These are phyloP conservation scores for Cheilosia vulpina DNA, from an alignment of 2,888 invertebrate species.

Conservation along the genomic window DNA sequence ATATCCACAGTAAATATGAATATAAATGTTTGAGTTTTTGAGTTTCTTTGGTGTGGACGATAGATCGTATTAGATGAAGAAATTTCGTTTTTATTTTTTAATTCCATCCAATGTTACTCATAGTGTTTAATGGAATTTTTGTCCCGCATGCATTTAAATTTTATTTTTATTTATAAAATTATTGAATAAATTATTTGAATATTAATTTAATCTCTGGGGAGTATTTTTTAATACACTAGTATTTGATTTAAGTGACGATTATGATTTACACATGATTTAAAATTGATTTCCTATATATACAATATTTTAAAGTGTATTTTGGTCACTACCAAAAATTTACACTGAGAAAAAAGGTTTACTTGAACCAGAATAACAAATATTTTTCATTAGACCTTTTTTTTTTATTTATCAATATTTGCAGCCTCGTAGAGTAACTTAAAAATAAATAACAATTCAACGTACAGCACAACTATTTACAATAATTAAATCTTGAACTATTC, in stretches of 20 bases:
- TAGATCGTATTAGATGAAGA: constrained; percentile 37
- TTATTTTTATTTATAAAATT: constrained; percentile 57
- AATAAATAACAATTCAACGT: constrained; percentile 82
- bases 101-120: not conserved
- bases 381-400: constrained; percentile 7
- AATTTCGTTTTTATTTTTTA: constrained; percentile 3
- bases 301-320: constrained; percentile 65
- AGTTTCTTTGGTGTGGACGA: constrained; percentile 72
- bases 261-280: constrained; percentile 55
- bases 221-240: constrained; percentile 65
- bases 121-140: constrained; percentile 7
- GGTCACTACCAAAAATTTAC: constrained; percentile 47
- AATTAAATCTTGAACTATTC: constrained; percentile 48
- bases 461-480: constrained; percentile 64
- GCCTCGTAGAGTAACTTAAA: constrained; percentile 83
- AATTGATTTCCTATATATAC: constrained; percentile 64
- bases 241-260: constrained; percentile 64
- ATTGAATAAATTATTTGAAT: constrained; percentile 56
- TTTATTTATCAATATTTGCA: constrained; percentile 76
- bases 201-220: constrained; percentile 65
- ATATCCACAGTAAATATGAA: constrained; percentile 60
- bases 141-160: constrained; percentile 8
- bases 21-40: constrained; percentile 69
- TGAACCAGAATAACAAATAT: constrained; percentile 54
- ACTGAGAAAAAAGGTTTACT: constrained; percentile 47